Evolutionary conservation across 2,797 vertebrate genomes (phyloP).

Genomic region (Coranthus polyacanthus): DNA sequence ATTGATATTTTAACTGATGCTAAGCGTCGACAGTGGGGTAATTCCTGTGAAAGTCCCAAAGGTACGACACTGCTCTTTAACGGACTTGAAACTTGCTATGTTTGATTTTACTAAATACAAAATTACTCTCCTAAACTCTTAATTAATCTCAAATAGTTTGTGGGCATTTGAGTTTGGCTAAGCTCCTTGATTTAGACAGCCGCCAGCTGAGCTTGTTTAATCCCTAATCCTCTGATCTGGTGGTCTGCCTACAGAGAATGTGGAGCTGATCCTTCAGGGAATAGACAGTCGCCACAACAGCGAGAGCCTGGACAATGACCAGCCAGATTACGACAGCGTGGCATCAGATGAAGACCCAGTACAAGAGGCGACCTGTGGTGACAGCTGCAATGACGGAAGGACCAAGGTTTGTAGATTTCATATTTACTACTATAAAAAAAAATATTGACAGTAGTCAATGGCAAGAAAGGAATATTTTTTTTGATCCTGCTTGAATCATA

Average conservation of each 20-base stretch:
- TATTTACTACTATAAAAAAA: no score
- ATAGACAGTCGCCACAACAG: constrained; percentile 88
- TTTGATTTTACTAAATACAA: no score
- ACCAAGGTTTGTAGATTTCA: no score
- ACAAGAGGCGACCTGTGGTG: constrained; percentile 86
- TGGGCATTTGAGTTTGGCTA: not conserved
- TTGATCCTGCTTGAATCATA: not conserved
- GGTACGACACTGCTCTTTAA: constrained; percentile 80
- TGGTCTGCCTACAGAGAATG: constrained; percentile 86
- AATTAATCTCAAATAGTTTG: not conserved
- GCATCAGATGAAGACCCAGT: constrained; percentile 97
- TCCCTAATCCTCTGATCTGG: constrained; percentile 41
- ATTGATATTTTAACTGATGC: constrained; percentile 98
- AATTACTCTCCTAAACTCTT: not conserved
- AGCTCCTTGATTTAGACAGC: constrained; percentile 23
- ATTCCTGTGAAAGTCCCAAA: constrained; percentile 90
- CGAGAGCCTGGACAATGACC: constrained; percentile 94
- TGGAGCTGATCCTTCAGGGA: constrained; percentile 94
- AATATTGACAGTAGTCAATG: no score
- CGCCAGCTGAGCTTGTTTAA: constrained; percentile 24
- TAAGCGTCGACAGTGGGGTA: constrained; percentile 95
- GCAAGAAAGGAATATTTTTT: no score
- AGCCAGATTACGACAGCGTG: constrained; percentile 98
- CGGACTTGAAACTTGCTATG: not conserved
- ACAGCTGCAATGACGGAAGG: constrained; percentile 88